Evolutionary conservation across 2,113 vertebrate genomes (phyloP).

Genomic region (Pan troglodytes): DNA sequence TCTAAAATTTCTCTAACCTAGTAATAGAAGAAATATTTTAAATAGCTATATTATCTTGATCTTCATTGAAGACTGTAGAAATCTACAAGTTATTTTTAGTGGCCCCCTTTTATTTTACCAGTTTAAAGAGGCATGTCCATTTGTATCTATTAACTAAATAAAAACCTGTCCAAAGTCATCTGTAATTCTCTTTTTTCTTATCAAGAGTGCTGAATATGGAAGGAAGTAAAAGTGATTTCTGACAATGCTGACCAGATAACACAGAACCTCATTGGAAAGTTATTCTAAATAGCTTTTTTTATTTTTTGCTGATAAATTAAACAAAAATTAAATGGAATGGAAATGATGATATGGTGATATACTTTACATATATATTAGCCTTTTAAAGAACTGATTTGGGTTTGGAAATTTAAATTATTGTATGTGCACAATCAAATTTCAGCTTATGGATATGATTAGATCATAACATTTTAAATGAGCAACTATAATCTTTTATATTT

Average conservation of each 20-base stretch:
- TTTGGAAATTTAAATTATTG: not conserved
- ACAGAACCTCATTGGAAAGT: not conserved
- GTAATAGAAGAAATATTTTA: not conserved
- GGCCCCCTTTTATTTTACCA: not conserved
- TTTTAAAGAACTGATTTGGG: not conserved
- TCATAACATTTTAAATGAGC: not conserved
- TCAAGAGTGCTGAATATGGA: not conserved
- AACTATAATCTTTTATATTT: not conserved
- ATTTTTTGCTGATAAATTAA: not conserved
- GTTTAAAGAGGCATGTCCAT: not conserved
- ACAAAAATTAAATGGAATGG: not conserved
- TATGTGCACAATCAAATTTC: not conserved
- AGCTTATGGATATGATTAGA: not conserved
- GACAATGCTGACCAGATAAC: not conserved
- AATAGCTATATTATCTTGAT: not conserved
- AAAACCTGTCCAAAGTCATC: not conserved
- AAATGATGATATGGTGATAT: not conserved
- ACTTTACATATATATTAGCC: not conserved
- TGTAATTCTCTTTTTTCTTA: not conserved
- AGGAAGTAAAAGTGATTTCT: not conserved
- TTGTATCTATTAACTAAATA: not conserved
- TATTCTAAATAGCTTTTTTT: not conserved
- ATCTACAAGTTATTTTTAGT: not conserved
- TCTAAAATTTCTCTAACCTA: slow-evolving; percentile 13
- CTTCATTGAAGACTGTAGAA: slow-evolving; percentile 24